A percentile compares a stretch with the other conserved stretches of the same genome.
Evolutionary conservation across 2,113 vertebrate species (phyloP).

Genomic region (Dipodomys stephensi): DNA sequence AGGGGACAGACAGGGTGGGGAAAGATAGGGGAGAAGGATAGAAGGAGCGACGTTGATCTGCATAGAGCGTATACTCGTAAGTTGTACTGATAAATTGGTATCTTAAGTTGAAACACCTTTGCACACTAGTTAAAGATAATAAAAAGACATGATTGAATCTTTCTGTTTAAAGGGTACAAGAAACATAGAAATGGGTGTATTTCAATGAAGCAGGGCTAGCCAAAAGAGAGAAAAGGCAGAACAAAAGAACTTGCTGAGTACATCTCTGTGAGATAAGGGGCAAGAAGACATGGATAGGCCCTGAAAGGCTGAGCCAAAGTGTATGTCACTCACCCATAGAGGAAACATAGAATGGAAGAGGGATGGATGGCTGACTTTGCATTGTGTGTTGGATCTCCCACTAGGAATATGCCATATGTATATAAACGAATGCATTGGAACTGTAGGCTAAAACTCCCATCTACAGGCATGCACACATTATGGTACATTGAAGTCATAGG

Average conservation of each 20-base stretch:
- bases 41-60: too few relatives aligned
- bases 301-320: background rate
- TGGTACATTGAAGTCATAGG: accelerated
- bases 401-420: background rate
- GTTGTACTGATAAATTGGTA: too few relatives aligned
- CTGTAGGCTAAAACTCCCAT: background rate
- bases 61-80: too few relatives aligned
- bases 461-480: background rate
- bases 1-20: too few relatives aligned
- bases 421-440: background rate
- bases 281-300: background rate
- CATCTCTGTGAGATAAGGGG: background rate
- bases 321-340: background rate
- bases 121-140: too few relatives aligned
- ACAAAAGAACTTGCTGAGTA: background rate
- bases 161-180: conserved; percentile 1
- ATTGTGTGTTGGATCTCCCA: background rate
- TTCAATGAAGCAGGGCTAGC: background rate
- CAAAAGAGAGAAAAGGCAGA: background rate
- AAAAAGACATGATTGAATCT: background rate
- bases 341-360: background rate
- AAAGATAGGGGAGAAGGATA: too few relatives aligned
- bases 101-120: too few relatives aligned
- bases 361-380: background rate
- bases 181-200: background rate